Evolutionary conservation across 2,113 vertebrate species (phyloP), one percentile per base, ranked within the genome.

Genomic region (Chionis minor): DNA sequence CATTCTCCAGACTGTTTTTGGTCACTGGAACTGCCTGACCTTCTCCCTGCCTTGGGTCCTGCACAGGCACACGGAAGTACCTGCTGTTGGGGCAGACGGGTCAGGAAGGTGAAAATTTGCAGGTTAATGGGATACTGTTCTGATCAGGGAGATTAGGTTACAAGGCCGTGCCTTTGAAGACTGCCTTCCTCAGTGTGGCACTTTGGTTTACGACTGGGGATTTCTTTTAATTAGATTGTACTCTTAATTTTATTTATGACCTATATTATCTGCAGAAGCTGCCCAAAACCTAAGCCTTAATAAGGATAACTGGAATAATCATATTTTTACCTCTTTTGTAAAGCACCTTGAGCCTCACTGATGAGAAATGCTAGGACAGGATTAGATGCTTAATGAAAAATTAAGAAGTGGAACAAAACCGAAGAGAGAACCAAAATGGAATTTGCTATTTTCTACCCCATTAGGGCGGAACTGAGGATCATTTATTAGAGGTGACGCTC

Each of bases 181-280:
- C 32, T n/a, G 33, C 18, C 56, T 92, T 74, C 90, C 84, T 62
- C 77, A 61, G 44, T 18, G 20, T 32, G 47, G 56, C 47, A 77
- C 28, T 88, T 40, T 20, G 65, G 55, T 94, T 93, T 94, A 86
- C 4, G 3, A 32, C 24, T 75, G 40, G 52, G 49, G 72, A 88
- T 96, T 94, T 90, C 35, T 81, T 72, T 73, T 94, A 94, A 95
- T 92, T 94, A 94, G 83, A 74, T 45, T 81, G 66, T 55, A 80
- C 15, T 90, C 47, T 92, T 82, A 82, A 92, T 92, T 96, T 92
- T 96, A 95, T 86, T 92, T 94, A 92, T 44, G 63, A 61, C 54
- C 32, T 66, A 10, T 56, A 91, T 94, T 72, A 96, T 62, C 91
- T 85, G 49, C 52, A 93, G 44, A 91, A 70, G 61, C 83, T 81